phyloP scores from a whole-genome alignment of 2,797 vertebrate genomes.

The Clarias fuscus region DNA sequence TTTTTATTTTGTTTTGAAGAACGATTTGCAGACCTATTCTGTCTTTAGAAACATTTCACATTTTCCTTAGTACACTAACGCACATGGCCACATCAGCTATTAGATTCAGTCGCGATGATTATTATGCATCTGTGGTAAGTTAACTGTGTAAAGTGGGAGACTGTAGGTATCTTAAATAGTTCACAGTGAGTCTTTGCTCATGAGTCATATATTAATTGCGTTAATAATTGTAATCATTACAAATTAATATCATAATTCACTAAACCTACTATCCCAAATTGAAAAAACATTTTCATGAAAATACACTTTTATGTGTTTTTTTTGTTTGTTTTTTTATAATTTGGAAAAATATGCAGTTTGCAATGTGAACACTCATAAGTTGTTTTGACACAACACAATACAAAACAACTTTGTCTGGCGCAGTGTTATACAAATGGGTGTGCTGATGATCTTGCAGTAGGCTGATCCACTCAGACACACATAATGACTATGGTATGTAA shows the following conservation, averaged over 20 bases:
- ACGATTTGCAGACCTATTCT: not conserved
- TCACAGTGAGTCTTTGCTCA: conserved; percentile 36
- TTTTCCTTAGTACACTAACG: conserved; percentile 23
- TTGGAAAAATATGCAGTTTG: not conserved
- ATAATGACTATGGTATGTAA: not conserved
- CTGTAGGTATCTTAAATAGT: conserved; percentile 25
- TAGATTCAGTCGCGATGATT: conserved; percentile 25
- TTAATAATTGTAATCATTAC: not conserved
- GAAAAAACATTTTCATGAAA: too few relatives aligned
- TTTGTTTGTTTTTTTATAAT: not conserved
- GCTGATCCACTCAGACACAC: not conserved
- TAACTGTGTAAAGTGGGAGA: conserved; percentile 2
- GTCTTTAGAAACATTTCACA: conserved; percentile 12
- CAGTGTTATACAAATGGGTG: not conserved
- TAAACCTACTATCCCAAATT: too few relatives aligned
- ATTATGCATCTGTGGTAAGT: conserved; percentile 32
- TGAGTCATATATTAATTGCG: not conserved
- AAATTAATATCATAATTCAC: not conserved
- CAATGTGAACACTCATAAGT: not conserved
- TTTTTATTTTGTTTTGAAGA: not conserved
- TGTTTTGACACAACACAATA: not conserved
- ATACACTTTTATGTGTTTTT: too few relatives aligned
- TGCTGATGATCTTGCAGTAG: not conserved
- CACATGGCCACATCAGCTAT: conserved; percentile 3
- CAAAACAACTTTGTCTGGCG: not conserved